Conservation (phyloP, 2,113 vertebrate genomes). For the Tinamus guttatus region DNA sequence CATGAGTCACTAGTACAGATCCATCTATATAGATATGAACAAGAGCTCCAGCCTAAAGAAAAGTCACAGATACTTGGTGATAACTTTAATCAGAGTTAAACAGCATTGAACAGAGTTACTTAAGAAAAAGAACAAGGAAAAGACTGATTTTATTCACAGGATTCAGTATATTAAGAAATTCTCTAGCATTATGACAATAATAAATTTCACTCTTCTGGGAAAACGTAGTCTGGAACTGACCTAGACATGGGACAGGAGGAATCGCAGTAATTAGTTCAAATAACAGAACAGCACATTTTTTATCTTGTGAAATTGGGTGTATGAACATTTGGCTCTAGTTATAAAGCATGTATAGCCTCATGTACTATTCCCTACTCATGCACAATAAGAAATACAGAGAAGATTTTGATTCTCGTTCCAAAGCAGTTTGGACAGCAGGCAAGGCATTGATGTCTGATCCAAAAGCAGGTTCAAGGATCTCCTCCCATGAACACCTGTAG, state of each 20-base stretch:
- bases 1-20: slow-evolving; percentile 84
- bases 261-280: not conserved
- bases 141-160: not conserved
- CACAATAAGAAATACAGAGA: not conserved
- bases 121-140: not conserved
- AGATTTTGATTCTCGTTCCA: not conserved
- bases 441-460: not conserved
- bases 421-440: not conserved
- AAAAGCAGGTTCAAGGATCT: not conserved
- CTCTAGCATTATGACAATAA: not conserved
- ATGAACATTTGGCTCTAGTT: not conserved
- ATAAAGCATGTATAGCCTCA: not conserved
- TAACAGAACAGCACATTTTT: not conserved
- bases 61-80: not conserved
- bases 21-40: slow-evolving; percentile 88
- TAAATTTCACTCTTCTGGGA: not conserved
- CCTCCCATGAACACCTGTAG: not conserved
- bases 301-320: not conserved
- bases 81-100: not conserved
- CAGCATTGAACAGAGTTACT: not conserved
- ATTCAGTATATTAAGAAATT: not conserved
- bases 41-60: slow-evolving; percentile 81
- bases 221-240: not conserved
- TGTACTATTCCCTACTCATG: not conserved
- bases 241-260: not conserved